Percentiles rank a stretch among this genome's conserved stretches.
Evolutionary conservation across 2,113 vertebrate genomes (phyloP).

Genomic region (Cephalopterus ornatus): DNA sequence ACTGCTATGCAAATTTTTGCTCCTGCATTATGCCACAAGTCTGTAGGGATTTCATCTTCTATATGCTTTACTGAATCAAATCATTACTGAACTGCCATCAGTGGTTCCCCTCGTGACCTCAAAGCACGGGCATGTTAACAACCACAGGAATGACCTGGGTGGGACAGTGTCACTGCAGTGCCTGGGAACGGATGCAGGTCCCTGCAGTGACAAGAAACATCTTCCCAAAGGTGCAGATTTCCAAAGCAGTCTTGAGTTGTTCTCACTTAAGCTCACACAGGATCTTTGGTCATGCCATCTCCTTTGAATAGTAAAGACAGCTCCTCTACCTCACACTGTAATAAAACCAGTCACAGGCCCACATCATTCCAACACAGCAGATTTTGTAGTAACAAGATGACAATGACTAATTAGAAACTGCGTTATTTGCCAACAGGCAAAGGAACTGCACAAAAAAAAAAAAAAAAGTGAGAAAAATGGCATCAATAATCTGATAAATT

Average conservation of each 20-base stretch:
- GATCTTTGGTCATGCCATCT: neutral
- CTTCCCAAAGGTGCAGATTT: neutral
- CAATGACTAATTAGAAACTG: neutral
- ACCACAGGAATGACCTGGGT: neutral
- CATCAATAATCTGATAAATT: slow-evolving; percentile 6
- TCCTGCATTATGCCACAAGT: neutral
- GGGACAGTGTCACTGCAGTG: neutral
- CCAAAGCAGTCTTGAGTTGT: neutral
- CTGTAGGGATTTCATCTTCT: neutral
- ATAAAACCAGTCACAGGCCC: neutral
- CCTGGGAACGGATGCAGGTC: neutral
- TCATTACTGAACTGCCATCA: neutral
- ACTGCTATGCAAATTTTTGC: neutral
- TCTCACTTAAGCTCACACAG: neutral
- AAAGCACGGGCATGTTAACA: neutral
- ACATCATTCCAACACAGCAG: neutral
- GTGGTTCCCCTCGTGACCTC: neutral
- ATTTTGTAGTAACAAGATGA: neutral
- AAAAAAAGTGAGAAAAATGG: neutral
- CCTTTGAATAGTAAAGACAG: neutral
- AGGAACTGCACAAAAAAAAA: neutral
- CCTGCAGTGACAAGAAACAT: neutral
- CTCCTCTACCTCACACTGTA: neutral
- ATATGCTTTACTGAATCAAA: neutral
- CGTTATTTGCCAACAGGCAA: slow-evolving; percentile 4